Conservation (phyloP, 2,888 invertebrate genomes). For the Agrilus cyanescens region DNA sequence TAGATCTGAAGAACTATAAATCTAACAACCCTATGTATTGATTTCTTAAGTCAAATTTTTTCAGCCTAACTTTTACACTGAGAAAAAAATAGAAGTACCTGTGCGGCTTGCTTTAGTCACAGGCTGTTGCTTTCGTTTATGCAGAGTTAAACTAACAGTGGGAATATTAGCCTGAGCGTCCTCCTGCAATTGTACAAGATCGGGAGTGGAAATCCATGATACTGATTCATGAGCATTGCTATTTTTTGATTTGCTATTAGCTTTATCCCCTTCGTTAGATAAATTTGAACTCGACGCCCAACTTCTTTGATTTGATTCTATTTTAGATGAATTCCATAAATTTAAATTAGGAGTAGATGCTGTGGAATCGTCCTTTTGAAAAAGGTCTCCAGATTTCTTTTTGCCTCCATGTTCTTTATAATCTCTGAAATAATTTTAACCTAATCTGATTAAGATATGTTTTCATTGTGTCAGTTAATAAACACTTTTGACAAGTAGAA, state of each 20-base stretch:
- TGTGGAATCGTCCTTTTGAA: constrained; percentile 44
- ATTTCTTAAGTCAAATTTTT: not conserved
- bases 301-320: constrained; percentile 33
- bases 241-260: constrained; percentile 18
- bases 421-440: constrained; percentile 44
- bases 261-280: constrained; percentile 20
- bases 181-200: constrained; percentile 53
- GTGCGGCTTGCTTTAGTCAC: constrained; percentile 43
- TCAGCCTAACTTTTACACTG: not conserved
- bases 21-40: too few species aligned
- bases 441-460: too few species aligned
- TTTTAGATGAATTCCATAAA: constrained; percentile 37
- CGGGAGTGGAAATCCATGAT: constrained; percentile 76
- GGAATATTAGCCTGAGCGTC: constrained; percentile 47
- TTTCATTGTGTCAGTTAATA: constrained; percentile 1
- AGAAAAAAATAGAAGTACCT: constrained; percentile 16
- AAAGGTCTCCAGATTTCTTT: constrained; percentile 51
- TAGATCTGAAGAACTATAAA: too few species aligned
- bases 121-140: constrained; percentile 51
- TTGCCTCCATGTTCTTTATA: constrained; percentile 81
- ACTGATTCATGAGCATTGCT: constrained; percentile 30
- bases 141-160: constrained; percentile 57
- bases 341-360: constrained; percentile 71
- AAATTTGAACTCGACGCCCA: constrained; percentile 73
- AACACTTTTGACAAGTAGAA: not conserved